Base-by-base conservation (phyloP, 2,113 vertebrate species). In the Miniopterus natalensis region DNA sequence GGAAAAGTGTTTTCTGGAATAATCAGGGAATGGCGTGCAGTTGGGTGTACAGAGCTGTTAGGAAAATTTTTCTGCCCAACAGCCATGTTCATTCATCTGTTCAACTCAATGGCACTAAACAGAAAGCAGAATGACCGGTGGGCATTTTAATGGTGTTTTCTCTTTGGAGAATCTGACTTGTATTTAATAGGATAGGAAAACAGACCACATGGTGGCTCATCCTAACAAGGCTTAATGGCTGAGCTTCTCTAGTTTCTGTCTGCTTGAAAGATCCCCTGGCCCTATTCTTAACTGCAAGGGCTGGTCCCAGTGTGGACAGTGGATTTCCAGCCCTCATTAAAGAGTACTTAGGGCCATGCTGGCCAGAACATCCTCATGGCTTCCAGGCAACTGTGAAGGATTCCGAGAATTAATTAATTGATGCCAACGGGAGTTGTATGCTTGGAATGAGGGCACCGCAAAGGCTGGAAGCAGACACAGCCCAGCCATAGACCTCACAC, bases 391-490 rank as follows among this genome's bases (percentile, higher is more conserved):
- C 47, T 80, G 29, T 6, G 0, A 27, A 42, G 13, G 42, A 88
- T 40, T 73, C 77, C 66, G 80, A 88, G 66, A 90, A 94, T 73
- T 84, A 87, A 86, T 90, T 92, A 65, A 93, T 23, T 51, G 65
- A 73, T 77, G 42, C 31, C 88, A 90, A 5, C 40, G 66, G 31
- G 66, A 94, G 47, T 77, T 92, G 29, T 73, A 75, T 55, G 25
- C 36, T 71, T 70, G n/a, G 31, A 21, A 25, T 71, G 20, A 88
- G 31, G 40, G n/a, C 29, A 77, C 12, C 9, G 3, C 61, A 77
- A 36, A 71, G 79, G 8, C 12, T 57, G 21, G 7, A 84, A 90
- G 45, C 31, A 57, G 47, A 84, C 23, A 27, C 29, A n/a, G n/a
- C 45, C 12, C 51, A 36, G n/a, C 51, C 74, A 12, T 36, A 45